A percentile compares a stretch with the other conserved stretches of the same genome.
phyloP scores from a whole-genome alignment of 64 coral and sea anemone species.

The Catalaphyllia jardinei region DNA sequence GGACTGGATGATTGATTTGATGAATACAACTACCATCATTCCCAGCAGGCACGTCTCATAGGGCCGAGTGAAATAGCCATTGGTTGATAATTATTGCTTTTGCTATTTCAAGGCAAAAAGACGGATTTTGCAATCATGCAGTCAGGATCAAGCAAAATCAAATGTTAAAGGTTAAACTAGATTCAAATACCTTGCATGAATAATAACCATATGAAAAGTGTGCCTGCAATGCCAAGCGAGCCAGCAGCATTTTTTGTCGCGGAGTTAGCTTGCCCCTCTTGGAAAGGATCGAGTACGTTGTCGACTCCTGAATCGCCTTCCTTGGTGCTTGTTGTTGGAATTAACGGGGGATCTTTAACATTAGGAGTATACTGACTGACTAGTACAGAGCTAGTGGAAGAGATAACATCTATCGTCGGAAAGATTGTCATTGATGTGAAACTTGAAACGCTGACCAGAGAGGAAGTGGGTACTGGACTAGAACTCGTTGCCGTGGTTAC shows the following conservation, averaged over 20 bases:
- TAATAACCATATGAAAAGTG: conserved; percentile 40
- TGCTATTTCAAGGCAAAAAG: too few relatives aligned
- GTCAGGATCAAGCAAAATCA: too few relatives aligned
- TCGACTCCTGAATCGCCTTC: neutral
- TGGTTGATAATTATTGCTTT: too few relatives aligned
- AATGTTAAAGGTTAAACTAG: too few relatives aligned
- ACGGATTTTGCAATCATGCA: too few relatives aligned
- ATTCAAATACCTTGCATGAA: conserved; percentile 16
- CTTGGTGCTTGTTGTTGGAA: neutral
- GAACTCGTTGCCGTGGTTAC: neutral
- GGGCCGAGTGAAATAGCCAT: too few relatives aligned
- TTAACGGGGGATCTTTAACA: neutral
- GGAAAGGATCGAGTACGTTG: neutral
- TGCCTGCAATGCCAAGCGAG: conserved; percentile 23
- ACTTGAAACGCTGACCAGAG: neutral
- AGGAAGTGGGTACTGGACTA: neutral
- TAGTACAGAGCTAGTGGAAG: neutral
- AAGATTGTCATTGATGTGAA: neutral
- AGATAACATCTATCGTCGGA: neutral
- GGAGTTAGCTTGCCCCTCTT: neutral
- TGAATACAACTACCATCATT: too few relatives aligned
- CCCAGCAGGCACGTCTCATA: too few relatives aligned
- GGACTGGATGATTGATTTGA: neutral
- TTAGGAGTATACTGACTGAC: neutral
- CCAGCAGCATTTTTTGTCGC: neutral